Evolutionary conservation across 2,113 vertebrate genomes (phyloP).

Genomic region (Lontra canadensis): DNA sequence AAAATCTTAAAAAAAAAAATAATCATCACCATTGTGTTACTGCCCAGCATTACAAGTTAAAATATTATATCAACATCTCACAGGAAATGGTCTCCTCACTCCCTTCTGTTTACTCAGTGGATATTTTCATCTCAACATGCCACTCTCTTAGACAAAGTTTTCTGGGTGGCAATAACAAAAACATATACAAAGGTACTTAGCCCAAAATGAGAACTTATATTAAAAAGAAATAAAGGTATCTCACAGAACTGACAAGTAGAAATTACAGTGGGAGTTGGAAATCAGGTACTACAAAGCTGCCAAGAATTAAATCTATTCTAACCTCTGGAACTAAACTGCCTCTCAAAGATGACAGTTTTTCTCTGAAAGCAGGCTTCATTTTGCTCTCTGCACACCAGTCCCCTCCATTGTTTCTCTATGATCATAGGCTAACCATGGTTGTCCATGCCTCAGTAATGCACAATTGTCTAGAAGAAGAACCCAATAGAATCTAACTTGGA

Average conservation of each 20-base stretch:
- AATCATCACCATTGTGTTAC: neutral
- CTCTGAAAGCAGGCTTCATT: neutral
- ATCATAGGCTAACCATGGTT: neutral
- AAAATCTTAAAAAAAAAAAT: too few relatives aligned
- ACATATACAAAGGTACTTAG: neutral
- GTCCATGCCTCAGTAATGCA: neutral
- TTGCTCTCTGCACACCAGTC: neutral
- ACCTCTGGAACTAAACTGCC: neutral
- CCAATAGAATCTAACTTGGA: neutral
- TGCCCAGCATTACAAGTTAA: neutral
- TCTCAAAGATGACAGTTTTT: neutral
- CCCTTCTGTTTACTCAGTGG: neutral
- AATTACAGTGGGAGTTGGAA: neutral
- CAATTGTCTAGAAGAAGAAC: neutral
- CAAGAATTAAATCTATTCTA: neutral
- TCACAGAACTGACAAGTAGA: neutral
- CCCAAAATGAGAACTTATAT: neutral
- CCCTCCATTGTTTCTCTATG: neutral
- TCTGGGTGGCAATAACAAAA: neutral
- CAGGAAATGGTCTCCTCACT: neutral
- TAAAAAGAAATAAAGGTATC: neutral
- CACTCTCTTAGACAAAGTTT: neutral
- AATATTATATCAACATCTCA: neutral
- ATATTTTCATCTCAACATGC: neutral
- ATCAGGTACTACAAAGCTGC: neutral